Evolutionary conservation across 2,797 vertebrate genomes (phyloP), one percentile per base, ranked within the genome.

Genomic region (Sebastes oblongus): DNA sequence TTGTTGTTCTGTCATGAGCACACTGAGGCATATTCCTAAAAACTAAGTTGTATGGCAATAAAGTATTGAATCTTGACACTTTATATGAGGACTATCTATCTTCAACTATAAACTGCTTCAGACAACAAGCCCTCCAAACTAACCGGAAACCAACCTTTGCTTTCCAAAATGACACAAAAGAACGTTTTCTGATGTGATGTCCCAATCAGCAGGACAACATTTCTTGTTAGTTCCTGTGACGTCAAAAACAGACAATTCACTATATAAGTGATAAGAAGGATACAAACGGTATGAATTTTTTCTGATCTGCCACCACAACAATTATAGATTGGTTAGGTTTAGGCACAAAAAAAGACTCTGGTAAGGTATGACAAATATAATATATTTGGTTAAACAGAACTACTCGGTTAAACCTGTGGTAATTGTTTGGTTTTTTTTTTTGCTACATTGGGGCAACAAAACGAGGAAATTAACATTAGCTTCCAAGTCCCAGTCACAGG

Each of bases 331-430:
- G 11, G 18, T n/a, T 27, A 2, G 29, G 30, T 34, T 24, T 13
- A 13, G n/a, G 66, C 13, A 18, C 3, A 55, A 55, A 55, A 27
- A 25, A 13, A 42, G 22, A 39, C 13, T 25, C 24, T 22, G 34
- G 1, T 36, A 4, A 36, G 4, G n/a, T 18, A 27, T 18, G 8
- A 8, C 2, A 29, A 27, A 18, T 59, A 59, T 29, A 6, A 22
- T 54, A 0, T 0, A 50, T 50, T 20, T 18, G 46, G 18, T 50
- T 50, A 18, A 46, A 50, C 16, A 0, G 16, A 50, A 50, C 18
- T 1, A 1, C 18, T 20, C 3, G 3, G 7, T 50, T 50, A 50
- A 18, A 50, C 46, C 16, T 20, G 46, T 50, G 46, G 46, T 20
- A 20, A 50, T 0, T 18, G 42, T 27, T 27, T 27, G 5, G 0